These are phyloP conservation scores for Dysidea cf. avara DNA, from an alignment of 37 sponge, comb jelly and placozoan species.

Conservation along the genomic window DNA sequence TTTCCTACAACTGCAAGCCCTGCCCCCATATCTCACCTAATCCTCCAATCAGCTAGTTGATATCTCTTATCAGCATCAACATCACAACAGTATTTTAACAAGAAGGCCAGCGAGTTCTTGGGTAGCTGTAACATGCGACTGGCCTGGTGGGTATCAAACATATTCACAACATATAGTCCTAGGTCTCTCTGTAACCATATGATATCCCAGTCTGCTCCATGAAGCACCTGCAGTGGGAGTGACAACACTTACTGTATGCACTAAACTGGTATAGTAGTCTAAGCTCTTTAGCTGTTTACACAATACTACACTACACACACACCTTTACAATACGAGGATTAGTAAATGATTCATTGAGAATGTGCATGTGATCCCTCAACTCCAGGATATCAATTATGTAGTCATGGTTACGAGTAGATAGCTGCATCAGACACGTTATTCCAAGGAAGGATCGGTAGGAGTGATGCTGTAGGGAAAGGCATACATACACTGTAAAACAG, in stretches of 20 bases:
- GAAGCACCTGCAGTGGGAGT: conserved; percentile 97
- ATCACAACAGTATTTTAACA: conserved; percentile 82
- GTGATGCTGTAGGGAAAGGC: conserved; percentile 63
- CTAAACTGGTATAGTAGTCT: too few species aligned
- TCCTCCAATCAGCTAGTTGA: conserved; percentile 98
- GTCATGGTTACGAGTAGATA: conserved; percentile 86
- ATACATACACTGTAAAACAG: too few species aligned
- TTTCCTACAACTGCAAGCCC: too few species aligned
- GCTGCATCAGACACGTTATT: conserved; percentile 92
- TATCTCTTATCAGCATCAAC: conserved; percentile 92
- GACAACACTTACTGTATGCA: too few species aligned
- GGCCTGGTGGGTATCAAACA: conserved; percentile 95
- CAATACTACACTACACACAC: too few species aligned
- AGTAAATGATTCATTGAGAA: conserved; percentile 84
- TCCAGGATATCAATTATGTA: conserved; percentile 87
- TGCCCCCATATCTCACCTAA: too few species aligned
- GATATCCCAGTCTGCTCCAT: conserved; percentile 90
- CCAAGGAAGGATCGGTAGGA: conserved; percentile 87
- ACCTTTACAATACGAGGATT: conserved; percentile 94
- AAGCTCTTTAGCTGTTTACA: too few species aligned
- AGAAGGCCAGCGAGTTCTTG: conserved; percentile 80
- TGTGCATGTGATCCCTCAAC: conserved; percentile 71
- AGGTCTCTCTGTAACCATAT: conserved; percentile 94
- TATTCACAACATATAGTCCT: conserved; percentile 91
- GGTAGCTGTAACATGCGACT: conserved; percentile 73